Evolutionary conservation across 1,140 invertebrate species (phyloP).

Genomic region (Drosophila nebulosa): DNA sequence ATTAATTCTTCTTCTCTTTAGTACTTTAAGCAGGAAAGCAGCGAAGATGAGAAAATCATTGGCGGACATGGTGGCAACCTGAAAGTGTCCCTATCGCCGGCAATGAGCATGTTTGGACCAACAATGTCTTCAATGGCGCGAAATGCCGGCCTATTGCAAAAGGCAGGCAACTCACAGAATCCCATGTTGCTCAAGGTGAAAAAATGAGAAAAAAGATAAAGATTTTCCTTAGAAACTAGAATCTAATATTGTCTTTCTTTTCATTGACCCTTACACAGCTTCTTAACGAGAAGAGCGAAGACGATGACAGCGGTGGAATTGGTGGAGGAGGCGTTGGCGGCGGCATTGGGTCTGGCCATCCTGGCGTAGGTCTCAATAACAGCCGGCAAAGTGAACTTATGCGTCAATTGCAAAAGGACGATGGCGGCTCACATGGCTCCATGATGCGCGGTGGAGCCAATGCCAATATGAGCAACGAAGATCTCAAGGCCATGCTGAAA

Average conservation of each 20-base stretch:
- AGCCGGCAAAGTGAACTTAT: constrained; percentile 89
- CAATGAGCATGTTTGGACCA: constrained; percentile 49
- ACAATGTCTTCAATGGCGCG: constrained; percentile 41
- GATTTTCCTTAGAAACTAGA: too few species aligned
- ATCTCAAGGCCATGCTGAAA: constrained; percentile 80
- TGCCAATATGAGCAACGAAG: constrained; percentile 75
- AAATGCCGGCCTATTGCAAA: constrained; percentile 45
- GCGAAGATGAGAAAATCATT: constrained; percentile 87
- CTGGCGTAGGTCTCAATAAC: constrained; percentile 28
- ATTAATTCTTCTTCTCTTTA: not conserved
- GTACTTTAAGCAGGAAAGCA: constrained; percentile 84
- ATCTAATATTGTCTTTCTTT: not conserved
- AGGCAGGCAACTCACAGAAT: constrained; percentile 72
- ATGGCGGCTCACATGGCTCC: constrained; percentile 81
- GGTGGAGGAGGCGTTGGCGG: constrained; percentile 16
- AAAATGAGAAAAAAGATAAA: fast-evolving
- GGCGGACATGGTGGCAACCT: constrained; percentile 46
- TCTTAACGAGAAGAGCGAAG: constrained; percentile 91
- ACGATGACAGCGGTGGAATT: constrained; percentile 84
- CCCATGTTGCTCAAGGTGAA: constrained; percentile 89
- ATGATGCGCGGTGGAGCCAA: constrained; percentile 83
- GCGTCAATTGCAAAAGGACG: constrained; percentile 88
- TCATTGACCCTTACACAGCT: constrained; percentile 85
- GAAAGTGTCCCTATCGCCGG: constrained; percentile 49
- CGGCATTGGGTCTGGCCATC: constrained; percentile 54